These are phyloP conservation scores for Halesus radiatus DNA, from an alignment of 1,140 invertebrate species.

Conservation along the genomic window DNA sequence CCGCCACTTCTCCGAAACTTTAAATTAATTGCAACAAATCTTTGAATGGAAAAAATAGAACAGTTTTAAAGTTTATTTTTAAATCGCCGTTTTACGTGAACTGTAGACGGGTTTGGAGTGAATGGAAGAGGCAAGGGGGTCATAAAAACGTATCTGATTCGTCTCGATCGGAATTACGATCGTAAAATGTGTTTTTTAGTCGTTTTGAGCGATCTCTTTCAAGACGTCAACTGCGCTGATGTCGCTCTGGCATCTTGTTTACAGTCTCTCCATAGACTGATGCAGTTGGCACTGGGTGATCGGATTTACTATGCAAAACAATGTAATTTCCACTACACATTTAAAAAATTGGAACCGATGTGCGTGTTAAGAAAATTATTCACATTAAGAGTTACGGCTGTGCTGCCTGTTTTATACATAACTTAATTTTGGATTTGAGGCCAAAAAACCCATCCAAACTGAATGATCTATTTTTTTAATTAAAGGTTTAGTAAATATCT, in stretches of 20 bases:
- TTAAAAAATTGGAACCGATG: too few relatives aligned
- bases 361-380: too few relatives aligned
- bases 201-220: slow-evolving; percentile 10
- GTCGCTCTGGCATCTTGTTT: slow-evolving; percentile 14
- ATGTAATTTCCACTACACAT: too few relatives aligned
- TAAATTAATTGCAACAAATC: slow-evolving; percentile 29
- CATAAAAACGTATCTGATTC: slow-evolving; percentile 18
- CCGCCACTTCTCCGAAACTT: background rate
- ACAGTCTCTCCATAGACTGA: background rate
- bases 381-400: too few relatives aligned
- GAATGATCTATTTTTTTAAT: too few relatives aligned
- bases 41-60: slow-evolving; percentile 18
- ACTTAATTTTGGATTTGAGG: too few relatives aligned
- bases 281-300: too few relatives aligned
- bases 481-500: too few relatives aligned
- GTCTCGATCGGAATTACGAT: slow-evolving; percentile 27
- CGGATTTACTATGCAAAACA: too few relatives aligned
- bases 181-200: slow-evolving; percentile 18
- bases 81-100: background rate
- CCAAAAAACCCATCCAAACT: too few relatives aligned
- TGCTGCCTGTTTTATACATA: too few relatives aligned
- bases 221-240: slow-evolving; percentile 6
- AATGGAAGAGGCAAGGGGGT: background rate
- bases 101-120: background rate
- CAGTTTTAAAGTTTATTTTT: background rate